These are phyloP conservation scores for Mico argentatus DNA, from an alignment of 2,797 vertebrate species.

Conservation along the genomic window DNA sequence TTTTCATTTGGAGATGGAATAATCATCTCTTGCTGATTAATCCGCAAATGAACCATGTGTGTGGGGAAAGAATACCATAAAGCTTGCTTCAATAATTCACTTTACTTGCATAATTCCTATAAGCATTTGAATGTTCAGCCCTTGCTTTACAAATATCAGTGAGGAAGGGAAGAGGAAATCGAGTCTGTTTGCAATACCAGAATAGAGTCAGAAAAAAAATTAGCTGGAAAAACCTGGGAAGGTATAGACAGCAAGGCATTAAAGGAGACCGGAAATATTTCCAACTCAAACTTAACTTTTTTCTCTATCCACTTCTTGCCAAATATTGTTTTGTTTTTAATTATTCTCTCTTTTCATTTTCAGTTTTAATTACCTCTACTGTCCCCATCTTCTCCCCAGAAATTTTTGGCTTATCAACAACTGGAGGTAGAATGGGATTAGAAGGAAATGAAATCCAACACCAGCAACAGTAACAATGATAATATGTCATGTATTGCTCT, in stretches of 20 bases:
- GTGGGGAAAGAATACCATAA: neutral
- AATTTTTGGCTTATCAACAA: neutral
- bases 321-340: neutral
- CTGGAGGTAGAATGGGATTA: neutral
- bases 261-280: neutral
- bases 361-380: neutral
- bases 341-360: neutral
- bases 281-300: neutral
- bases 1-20: neutral
- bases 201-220: neutral
- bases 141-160: conserved; percentile 7
- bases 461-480: neutral
- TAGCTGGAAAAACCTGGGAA: neutral
- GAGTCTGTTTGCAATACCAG: neutral
- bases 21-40: neutral
- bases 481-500: neutral
- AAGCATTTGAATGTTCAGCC: conserved; percentile 2
- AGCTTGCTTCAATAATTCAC: neutral
- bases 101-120: conserved; percentile 14
- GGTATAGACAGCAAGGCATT: neutral
- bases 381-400: neutral
- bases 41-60: neutral
- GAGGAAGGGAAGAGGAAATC: conserved; percentile 1
- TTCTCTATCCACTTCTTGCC: neutral
- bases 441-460: neutral